Percentiles rank a stretch among this genome's conserved stretches.
Conservation (phyloP, 2,113 vertebrate genomes). For the Cryptotis parvus region DNA sequence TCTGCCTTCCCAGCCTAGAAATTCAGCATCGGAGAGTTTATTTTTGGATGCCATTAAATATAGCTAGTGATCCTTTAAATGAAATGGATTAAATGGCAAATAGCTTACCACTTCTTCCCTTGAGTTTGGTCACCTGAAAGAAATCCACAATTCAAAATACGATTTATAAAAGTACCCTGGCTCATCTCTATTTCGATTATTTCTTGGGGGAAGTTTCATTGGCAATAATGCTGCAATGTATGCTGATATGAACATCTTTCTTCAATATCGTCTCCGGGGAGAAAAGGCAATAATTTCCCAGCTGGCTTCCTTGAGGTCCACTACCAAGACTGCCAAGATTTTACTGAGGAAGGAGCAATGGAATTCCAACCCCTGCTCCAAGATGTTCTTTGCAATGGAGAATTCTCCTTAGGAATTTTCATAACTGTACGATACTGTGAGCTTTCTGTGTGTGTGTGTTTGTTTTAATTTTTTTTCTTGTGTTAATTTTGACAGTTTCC, state of each 20-base stretch:
- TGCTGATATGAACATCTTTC: conserved; percentile 9
- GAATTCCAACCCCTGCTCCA: neutral
- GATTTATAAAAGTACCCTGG: conserved; percentile 62
- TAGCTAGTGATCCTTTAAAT: conserved; percentile 82
- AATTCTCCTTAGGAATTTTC: neutral
- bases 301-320: neutral
- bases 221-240: neutral
- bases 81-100: conserved; percentile 74
- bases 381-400: neutral
- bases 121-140: conserved; percentile 75
- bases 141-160: conserved; percentile 75
- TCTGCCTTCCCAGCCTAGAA: neutral
- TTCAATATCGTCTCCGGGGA: neutral
- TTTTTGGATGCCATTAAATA: conserved; percentile 79
- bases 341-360: neutral
- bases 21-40: conserved; percentile 66
- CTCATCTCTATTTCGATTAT: conserved; percentile 65
- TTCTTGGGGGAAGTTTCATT: conserved; percentile 48
- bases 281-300: neutral
- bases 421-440: neutral
- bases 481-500: conserved; percentile 50
- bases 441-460: neutral
- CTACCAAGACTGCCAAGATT: neutral
- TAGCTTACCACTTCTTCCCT: conserved; percentile 46
- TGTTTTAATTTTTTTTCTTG: neutral